These are phyloP conservation scores for Hydrolagus affinis DNA, from an alignment of 2,113 vertebrate species.

Conservation along the genomic window DNA sequence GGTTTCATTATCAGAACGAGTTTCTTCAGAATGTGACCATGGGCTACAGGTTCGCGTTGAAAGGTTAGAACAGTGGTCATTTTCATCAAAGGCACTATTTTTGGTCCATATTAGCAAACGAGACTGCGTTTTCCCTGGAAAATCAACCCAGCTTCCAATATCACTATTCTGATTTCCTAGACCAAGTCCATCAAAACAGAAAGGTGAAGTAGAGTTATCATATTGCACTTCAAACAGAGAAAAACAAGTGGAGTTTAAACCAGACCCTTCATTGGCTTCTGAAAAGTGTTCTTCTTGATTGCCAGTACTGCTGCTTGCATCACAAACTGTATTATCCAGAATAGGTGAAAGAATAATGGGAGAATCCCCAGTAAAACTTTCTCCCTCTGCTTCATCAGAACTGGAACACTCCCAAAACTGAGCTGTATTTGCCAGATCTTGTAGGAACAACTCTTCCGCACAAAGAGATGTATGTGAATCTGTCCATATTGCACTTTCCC, in stretches of 20 bases:
- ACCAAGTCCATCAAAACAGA: conserved; percentile 79
- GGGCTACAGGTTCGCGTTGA: conserved; percentile 98
- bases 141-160: conserved; percentile 82
- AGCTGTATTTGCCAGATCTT: conserved; percentile 84
- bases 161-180: conserved; percentile 75
- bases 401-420: conserved; percentile 95
- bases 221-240: conserved; percentile 97
- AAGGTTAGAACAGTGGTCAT: conserved; percentile 98
- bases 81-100: conserved; percentile 99
- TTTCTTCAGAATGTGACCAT: conserved; percentile 98
- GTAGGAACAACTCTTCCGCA: conserved; percentile 79
- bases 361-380: conserved; percentile 88
- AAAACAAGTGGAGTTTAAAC: conserved; percentile 81
- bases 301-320: conserved; percentile 68
- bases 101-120: conserved; percentile 99
- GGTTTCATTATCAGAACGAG: conserved; percentile 91
- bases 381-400: conserved; percentile 86
- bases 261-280: conserved; percentile 76
- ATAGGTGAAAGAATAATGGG: conserved; percentile 77
- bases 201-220: conserved; percentile 85
- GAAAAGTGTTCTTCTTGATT: conserved; percentile 72
- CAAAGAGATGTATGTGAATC: conserved; percentile 74
- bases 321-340: conserved; percentile 72
- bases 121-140: conserved; percentile 91
- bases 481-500: conserved; percentile 98